A percentile compares a stretch with the other conserved stretches of the same genome.
Evolutionary conservation across 2,113 vertebrate species (phyloP).

Genomic region (Colistium nudipinnis): DNA sequence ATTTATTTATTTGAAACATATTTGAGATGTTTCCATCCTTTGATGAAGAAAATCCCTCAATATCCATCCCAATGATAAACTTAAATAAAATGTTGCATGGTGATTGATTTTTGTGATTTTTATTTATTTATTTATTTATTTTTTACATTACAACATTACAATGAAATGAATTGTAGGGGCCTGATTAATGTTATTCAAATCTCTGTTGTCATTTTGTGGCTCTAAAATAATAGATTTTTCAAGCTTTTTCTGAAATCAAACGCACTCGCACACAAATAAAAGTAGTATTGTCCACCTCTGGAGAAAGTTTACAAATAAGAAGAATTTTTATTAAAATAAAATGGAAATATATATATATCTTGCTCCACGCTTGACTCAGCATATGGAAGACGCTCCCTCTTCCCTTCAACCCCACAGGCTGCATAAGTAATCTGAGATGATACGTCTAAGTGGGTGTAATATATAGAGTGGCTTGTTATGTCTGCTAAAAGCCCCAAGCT

Average conservation of each 20-base stretch:
- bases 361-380: conserved; percentile 44
- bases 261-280: too few species aligned
- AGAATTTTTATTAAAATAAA: not conserved
- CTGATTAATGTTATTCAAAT: not conserved
- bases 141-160: not conserved
- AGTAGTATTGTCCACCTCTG: not conserved
- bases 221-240: not conserved
- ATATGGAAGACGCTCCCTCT: conserved; percentile 16
- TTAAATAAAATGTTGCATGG: too few species aligned
- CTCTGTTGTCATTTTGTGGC: not conserved
- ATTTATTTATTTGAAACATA: too few species aligned
- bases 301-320: not conserved
- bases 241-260: not conserved
- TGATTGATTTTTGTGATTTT: too few species aligned
- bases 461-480: conserved; percentile 65
- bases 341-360: conserved; percentile 16
- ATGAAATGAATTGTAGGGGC: not conserved
- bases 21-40: not conserved
- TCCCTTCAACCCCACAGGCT: not conserved
- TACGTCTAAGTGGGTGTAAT: conserved; percentile 63
- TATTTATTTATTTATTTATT: too few species aligned
- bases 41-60: not conserved
- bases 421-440: conserved; percentile 60
- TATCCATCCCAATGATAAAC: not conserved
- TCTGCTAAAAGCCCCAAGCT: conserved; percentile 68